Conservation (phyloP, 2,888 invertebrate genomes). For the Agriopis leucophaearia region DNA sequence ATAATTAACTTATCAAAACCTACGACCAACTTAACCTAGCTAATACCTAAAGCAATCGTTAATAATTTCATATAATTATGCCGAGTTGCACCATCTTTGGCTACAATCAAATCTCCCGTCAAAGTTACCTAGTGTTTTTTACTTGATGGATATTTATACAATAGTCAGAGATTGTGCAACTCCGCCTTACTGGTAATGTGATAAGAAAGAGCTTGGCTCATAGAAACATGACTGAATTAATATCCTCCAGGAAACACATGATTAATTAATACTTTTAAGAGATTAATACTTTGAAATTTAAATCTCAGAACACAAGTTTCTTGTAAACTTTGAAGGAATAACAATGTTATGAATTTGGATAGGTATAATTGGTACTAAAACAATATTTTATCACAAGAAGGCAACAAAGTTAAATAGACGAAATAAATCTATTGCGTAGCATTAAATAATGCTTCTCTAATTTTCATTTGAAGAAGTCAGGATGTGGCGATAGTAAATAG, state of each 20-base stretch:
- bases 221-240: constrained; percentile 9
- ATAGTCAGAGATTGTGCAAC: background rate
- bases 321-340: constrained; percentile 3
- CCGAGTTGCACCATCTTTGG: constrained; percentile 10
- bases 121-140: background rate
- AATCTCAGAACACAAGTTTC: constrained; percentile 11
- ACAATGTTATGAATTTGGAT: background rate
- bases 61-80: constrained; percentile 14
- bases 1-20: constrained; percentile 37
- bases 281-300: constrained; percentile 1
- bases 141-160: background rate
- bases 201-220: constrained; percentile 30
- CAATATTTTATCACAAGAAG: background rate
- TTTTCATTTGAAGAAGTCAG: background rate
- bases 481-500: constrained; percentile 5
- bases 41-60: constrained; percentile 31
- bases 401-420: background rate
- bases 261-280: background rate
- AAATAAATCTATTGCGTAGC: background rate
- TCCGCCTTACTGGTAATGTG: background rate
- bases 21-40: constrained; percentile 41
- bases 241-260: background rate
- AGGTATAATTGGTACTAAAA: background rate
- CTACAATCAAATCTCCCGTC: background rate
- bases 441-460: background rate